Conservation (phyloP, 2,113 vertebrate genomes). For the Paracanthobrama guichenoti region DNA sequence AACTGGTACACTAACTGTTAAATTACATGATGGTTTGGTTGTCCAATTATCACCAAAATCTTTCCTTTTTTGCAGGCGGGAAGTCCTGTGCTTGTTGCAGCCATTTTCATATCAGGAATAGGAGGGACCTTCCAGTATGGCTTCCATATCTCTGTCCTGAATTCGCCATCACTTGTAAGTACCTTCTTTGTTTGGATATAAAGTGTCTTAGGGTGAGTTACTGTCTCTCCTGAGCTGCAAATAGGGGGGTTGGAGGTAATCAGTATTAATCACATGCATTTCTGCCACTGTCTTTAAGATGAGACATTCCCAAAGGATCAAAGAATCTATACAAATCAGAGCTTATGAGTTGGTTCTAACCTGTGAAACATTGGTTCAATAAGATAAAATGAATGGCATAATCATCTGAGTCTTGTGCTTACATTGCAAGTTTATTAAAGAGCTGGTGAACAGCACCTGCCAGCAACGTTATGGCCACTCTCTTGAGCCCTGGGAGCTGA, state of each 20-base stretch:
- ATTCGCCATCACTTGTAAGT: constrained; percentile 80
- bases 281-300: background rate
- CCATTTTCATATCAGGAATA: constrained; percentile 73
- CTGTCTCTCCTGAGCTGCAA: background rate
- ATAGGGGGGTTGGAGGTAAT: background rate
- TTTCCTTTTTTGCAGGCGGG: constrained; percentile 59
- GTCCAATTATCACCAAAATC: background rate
- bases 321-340: constrained; percentile 23
- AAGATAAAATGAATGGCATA: constrained; percentile 9
- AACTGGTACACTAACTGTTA: constrained; percentile 60
- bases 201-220: constrained; percentile 3
- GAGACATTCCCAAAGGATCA: constrained; percentile 1
- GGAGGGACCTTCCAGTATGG: constrained; percentile 84
- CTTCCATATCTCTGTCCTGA: constrained; percentile 78
- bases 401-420: constrained; percentile 30
- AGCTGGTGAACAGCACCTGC: constrained; percentile 72
- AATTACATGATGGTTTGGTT: too few relatives aligned
- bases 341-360: constrained; percentile 16
- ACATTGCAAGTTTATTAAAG: constrained; percentile 66
- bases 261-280: constrained; percentile 16
- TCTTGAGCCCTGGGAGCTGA: constrained; percentile 66
- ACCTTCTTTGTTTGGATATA: background rate
- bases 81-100: constrained; percentile 65
- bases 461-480: constrained; percentile 61
- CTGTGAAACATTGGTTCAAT: background rate